Percentiles rank a stretch among this genome's conserved stretches.
Evolutionary conservation across 2,113 vertebrate genomes (phyloP).

Genomic region (Periophthalmus modestus): DNA sequence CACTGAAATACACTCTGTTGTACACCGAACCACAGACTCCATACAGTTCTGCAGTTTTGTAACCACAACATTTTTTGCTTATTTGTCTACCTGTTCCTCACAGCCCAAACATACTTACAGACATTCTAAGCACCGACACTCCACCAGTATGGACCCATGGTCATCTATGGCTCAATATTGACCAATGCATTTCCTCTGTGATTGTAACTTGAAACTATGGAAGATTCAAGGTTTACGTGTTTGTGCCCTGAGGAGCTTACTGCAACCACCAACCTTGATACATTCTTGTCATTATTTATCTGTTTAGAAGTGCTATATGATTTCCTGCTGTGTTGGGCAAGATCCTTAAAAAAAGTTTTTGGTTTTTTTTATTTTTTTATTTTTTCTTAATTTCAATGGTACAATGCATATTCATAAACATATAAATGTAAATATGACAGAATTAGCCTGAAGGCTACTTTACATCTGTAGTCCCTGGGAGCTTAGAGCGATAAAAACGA

Average conservation of each 20-base stretch:
- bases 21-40: background rate
- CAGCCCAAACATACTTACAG: background rate
- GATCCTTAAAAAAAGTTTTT: no score
- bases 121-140: background rate
- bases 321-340: background rate
- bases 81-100: background rate
- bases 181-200: background rate
- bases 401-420: no score
- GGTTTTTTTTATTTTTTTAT: no score
- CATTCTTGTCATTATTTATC: background rate
- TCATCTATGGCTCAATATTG: background rate
- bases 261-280: background rate
- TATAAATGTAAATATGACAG: no score
- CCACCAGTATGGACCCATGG: background rate
- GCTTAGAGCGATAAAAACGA: no score
- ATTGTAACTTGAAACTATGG: background rate
- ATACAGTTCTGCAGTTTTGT: background rate
- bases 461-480: no score
- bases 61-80: background rate
- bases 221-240: background rate
- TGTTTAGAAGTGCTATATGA: background rate
- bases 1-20: background rate
- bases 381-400: no score
- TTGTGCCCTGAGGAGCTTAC: background rate
- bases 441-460: no score